phyloP scores from a whole-genome alignment of 2,113 vertebrate genomes.

The Amia ocellicauda region DNA sequence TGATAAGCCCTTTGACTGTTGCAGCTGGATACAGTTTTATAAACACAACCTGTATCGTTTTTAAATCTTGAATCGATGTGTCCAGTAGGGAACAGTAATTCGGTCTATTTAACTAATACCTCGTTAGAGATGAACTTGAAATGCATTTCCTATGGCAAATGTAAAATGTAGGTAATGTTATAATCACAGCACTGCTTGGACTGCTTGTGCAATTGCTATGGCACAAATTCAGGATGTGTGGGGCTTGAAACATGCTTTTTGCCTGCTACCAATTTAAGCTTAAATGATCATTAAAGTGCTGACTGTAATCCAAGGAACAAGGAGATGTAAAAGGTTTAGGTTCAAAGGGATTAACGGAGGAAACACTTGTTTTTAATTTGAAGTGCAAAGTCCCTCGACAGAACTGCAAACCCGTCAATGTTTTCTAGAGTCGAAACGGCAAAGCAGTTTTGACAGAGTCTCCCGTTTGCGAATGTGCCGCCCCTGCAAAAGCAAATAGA shows the following conservation, averaged over 20 bases:
- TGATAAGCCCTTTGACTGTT: no score
- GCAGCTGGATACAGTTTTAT: no score
- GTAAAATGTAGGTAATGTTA: no score
- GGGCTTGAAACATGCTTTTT: not conserved
- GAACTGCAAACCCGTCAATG: not conserved
- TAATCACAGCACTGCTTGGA: no score
- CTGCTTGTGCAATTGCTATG: not conserved
- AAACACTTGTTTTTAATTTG: slow-evolving; percentile 1
- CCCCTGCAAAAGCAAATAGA: slow-evolving; percentile 12
- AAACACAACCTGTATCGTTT: no score
- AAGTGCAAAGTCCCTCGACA: slow-evolving; percentile 4
- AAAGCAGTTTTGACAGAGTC: slow-evolving; percentile 4
- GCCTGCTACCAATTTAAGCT: not conserved
- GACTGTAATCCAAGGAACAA: not conserved
- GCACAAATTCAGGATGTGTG: not conserved
- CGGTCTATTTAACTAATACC: no score
- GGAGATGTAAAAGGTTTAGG: not conserved
- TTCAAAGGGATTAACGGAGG: slow-evolving; percentile 5
- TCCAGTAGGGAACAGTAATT: no score
- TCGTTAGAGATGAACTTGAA: no score
- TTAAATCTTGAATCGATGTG: no score
- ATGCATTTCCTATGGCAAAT: no score
- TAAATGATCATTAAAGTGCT: slow-evolving; percentile 11
- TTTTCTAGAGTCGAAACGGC: not conserved
- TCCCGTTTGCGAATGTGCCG: not conserved